Conservation (phyloP, 2,797 vertebrate species). For the Phaenicophaeus curvirostris region DNA sequence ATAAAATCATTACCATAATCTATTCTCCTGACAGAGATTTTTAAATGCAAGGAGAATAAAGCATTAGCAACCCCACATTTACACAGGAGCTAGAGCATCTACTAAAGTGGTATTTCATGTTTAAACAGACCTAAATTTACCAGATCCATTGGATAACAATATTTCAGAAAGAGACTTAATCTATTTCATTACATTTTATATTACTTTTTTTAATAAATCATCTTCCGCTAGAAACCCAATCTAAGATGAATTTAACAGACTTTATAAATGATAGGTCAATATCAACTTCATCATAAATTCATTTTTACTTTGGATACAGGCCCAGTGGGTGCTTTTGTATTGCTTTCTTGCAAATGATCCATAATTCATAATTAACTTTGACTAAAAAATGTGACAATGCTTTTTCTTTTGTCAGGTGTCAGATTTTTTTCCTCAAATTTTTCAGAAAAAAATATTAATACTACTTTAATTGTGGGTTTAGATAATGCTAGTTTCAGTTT, state of each 20-base stretch:
- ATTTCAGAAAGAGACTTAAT: slow-evolving; percentile 68
- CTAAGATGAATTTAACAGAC: slow-evolving; percentile 67
- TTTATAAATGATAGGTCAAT: slow-evolving; percentile 74
- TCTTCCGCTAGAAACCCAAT: slow-evolving; percentile 10
- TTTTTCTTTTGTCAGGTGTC: slow-evolving; percentile 35
- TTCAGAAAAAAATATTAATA: slow-evolving; percentile 40
- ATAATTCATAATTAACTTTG: slow-evolving; percentile 59
- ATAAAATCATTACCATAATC: slow-evolving; percentile 8
- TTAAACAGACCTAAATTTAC: slow-evolving; percentile 48
- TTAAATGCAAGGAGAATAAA: neutral
- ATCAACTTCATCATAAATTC: slow-evolving; percentile 70
- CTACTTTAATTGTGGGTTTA: slow-evolving; percentile 21
- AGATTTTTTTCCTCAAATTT: neutral
- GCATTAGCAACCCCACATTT: neutral
- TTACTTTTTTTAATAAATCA: slow-evolving; percentile 68
- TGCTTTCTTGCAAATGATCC: slow-evolving; percentile 54
- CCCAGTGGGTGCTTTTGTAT: slow-evolving; percentile 59
- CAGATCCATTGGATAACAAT: slow-evolving; percentile 29
- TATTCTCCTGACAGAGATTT: neutral
- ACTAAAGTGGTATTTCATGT: slow-evolving; percentile 32
- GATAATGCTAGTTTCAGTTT: slow-evolving; percentile 45
- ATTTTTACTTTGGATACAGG: slow-evolving; percentile 63
- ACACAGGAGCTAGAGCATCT: neutral
- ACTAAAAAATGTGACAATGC: slow-evolving; percentile 49
- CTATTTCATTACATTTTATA: slow-evolving; percentile 65